phyloP scores from a whole-genome alignment of 2,888 invertebrate genomes.

The Cheilosia pagana region DNA sequence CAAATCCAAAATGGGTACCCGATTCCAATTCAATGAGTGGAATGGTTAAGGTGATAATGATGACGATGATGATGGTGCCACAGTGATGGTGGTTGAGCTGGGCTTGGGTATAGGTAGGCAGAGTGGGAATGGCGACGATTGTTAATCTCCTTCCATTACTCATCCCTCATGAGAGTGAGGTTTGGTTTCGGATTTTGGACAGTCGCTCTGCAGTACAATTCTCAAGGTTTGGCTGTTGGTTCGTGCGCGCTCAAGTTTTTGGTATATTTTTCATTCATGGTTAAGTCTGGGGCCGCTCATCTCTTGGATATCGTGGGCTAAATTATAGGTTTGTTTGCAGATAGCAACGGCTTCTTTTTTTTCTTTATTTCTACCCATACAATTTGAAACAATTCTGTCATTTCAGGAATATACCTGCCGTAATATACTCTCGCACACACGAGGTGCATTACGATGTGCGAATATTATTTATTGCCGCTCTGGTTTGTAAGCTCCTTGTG shows the following conservation, averaged over 20 bases:
- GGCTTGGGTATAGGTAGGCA: neutral
- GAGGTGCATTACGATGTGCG: slow-evolving; percentile 69
- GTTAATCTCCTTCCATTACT: slow-evolving; percentile 72
- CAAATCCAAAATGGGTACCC: slow-evolving; percentile 73
- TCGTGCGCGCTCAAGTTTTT: slow-evolving; percentile 39
- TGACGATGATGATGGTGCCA: slow-evolving; percentile 34
- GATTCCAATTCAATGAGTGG: slow-evolving; percentile 36
- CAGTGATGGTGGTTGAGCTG: slow-evolving; percentile 16
- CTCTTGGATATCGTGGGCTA: slow-evolving; percentile 35
- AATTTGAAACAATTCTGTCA: slow-evolving; percentile 71
- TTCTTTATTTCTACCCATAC: slow-evolving; percentile 9
- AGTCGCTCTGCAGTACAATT: slow-evolving; percentile 33
- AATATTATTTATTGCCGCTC: slow-evolving; percentile 69
- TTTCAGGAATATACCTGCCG: slow-evolving; percentile 53
- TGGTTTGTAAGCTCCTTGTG: slow-evolving; percentile 57
- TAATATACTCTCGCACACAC: neutral
- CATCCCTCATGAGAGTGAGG: slow-evolving; percentile 45
- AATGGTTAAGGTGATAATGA: slow-evolving; percentile 63
- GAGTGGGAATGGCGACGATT: slow-evolving; percentile 72
- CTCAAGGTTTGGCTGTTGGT: slow-evolving; percentile 47
- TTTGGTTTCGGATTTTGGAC: slow-evolving; percentile 46
- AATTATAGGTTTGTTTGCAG: slow-evolving; percentile 70
- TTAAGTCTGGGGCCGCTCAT: slow-evolving; percentile 19
- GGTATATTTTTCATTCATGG: slow-evolving; percentile 57
- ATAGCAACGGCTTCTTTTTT: slow-evolving; percentile 6